phyloP scores from a whole-genome alignment of 2,113 vertebrate species.

The Phalacrocorax pelagicus region DNA sequence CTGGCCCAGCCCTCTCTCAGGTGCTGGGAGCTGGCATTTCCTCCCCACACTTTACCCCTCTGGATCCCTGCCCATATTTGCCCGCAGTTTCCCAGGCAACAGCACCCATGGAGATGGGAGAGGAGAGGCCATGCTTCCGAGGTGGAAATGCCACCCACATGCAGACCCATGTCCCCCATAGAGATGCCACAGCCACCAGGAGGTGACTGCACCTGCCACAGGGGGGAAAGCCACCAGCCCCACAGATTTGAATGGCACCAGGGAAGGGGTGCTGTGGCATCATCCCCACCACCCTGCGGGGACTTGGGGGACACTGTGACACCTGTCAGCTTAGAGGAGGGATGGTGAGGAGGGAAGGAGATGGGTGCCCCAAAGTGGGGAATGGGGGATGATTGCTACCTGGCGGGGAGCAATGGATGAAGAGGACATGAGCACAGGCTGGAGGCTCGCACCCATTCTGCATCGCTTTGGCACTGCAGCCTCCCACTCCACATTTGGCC shows the following conservation, averaged over 20 bases:
- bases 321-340: background rate
- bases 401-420: background rate
- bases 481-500: background rate
- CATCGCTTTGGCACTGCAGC: background rate
- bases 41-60: conserved; percentile 27
- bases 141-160: accelerated
- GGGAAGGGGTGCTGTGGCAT: background rate
- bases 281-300: accelerated
- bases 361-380: accelerated
- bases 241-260: background rate
- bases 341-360: background rate
- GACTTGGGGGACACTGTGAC: background rate
- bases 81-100: background rate
- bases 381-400: background rate
- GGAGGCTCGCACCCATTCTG: background rate
- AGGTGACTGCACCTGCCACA: background rate
- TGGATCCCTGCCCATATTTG: conserved; percentile 24
- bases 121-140: background rate
- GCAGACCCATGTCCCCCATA: background rate
- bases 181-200: background rate
- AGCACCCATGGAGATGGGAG: background rate
- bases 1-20: background rate
- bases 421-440: background rate
- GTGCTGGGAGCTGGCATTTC: background rate
- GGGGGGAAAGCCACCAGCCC: background rate